phyloP scores from a whole-genome alignment of 2,113 vertebrate genomes.

The Antechinus flavipes region DNA sequence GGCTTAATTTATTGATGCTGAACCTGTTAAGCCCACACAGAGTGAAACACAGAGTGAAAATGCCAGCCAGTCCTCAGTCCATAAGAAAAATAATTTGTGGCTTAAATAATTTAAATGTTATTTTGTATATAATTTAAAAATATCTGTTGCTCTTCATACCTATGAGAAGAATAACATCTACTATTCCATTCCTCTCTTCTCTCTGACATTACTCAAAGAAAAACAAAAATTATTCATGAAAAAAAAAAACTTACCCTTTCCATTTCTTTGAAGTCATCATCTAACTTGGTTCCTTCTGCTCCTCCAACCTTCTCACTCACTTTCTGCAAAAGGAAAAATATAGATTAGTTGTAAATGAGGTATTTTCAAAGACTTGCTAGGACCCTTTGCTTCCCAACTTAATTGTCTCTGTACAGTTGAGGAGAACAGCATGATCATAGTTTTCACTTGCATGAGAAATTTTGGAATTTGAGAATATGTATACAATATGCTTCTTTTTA shows the following conservation, averaged over 20 bases:
- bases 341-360: conserved; percentile 52
- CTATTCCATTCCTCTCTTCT: background rate
- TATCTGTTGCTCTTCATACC: background rate
- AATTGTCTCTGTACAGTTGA: conserved; percentile 40
- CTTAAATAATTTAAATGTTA: background rate
- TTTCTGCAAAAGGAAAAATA: conserved; percentile 87
- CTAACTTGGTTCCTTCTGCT: conserved; percentile 97
- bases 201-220: background rate
- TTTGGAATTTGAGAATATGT: conserved; percentile 1
- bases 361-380: background rate
- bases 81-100: background rate
- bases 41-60: background rate
- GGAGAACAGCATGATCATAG: background rate
- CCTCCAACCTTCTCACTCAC: conserved; percentile 98
- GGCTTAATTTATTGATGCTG: background rate
- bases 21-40: background rate
- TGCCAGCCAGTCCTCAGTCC: background rate
- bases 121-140: background rate
- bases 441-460: conserved; percentile 36
- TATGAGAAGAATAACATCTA: background rate
- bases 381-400: conserved; percentile 7
- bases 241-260: conserved; percentile 88
- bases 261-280: conserved; percentile 97
- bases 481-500: conserved; percentile 61
- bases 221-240: background rate